A percentile compares a stretch with the other conserved stretches of the same genome.
Conservation (phyloP, 2,797 vertebrate genomes). For the Scomberomorus guttatus region DNA sequence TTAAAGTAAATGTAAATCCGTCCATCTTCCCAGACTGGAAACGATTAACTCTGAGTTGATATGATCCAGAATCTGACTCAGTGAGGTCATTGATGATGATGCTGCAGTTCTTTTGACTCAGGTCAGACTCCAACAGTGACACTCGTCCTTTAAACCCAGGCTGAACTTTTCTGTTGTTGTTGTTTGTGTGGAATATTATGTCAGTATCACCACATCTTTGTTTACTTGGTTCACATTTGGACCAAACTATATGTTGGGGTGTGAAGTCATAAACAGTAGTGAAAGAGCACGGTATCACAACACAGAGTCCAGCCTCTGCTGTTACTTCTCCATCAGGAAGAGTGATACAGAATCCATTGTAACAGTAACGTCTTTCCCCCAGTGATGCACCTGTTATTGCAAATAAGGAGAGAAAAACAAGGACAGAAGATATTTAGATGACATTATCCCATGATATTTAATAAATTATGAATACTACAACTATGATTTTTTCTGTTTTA, state of each 20-base stretch:
- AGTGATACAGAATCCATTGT: slow-evolving; percentile 10
- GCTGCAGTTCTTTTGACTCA: slow-evolving; percentile 46
- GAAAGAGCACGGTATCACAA: slow-evolving; percentile 58
- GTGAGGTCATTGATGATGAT: slow-evolving; percentile 63
- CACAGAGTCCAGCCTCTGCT: slow-evolving; percentile 60
- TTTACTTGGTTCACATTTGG: slow-evolving; percentile 21
- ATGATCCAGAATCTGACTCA: slow-evolving; percentile 57
- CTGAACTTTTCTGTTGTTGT: fast-evolving
- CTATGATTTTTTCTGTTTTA: too few species aligned
- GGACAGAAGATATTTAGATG: background rate
- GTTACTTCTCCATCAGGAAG: slow-evolving; percentile 14
- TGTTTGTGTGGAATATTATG: slow-evolving; percentile 34
- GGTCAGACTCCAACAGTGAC: slow-evolving; percentile 34
- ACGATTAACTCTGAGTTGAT: slow-evolving; percentile 55
- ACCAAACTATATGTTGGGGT: slow-evolving; percentile 25
- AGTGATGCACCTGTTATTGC: slow-evolving; percentile 9
- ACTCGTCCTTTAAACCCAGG: slow-evolving; percentile 9
- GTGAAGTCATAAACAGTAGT: fast-evolving
- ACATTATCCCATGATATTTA: background rate
- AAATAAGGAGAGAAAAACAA: background rate
- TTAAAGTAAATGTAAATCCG: fast-evolving
- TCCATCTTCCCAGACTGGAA: fast-evolving
- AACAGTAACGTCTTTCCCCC: fast-evolving
- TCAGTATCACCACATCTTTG: fast-evolving
- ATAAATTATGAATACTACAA: background rate